Evolutionary conservation across 2,888 invertebrate genomes (phyloP).

Genomic region (Dryobota labecula): DNA sequence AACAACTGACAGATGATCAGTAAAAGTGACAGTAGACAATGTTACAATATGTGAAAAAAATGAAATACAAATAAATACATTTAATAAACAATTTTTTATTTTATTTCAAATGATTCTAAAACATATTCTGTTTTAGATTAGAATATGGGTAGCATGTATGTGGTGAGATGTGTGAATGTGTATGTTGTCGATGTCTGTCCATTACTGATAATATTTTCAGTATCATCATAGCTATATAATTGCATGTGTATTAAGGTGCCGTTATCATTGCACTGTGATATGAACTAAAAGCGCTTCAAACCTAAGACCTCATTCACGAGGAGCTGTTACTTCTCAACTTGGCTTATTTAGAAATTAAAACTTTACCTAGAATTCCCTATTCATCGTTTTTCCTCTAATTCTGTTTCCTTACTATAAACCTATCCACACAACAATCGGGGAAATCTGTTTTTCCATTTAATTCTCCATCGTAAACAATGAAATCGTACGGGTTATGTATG

Average conservation of each 20-base stretch:
- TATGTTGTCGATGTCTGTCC: no score
- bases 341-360: constrained; percentile 1
- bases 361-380: neutral
- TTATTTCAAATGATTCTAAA: no score
- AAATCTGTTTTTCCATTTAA: constrained; percentile 42
- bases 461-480: constrained; percentile 42
- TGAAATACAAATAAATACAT: no score
- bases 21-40: no score
- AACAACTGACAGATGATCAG: no score
- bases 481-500: constrained; percentile 19
- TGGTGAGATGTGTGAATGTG: no score
- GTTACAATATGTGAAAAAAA: no score
- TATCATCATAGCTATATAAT: no score
- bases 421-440: constrained; percentile 16
- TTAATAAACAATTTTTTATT: no score
- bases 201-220: no score
- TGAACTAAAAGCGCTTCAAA: neutral
- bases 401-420: constrained; percentile 19
- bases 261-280: neutral
- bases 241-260: neutral
- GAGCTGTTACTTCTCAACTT: neutral
- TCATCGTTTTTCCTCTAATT: constrained; percentile 11
- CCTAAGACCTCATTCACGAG: neutral
- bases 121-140: no score
- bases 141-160: no score